These are phyloP conservation scores for Hesperophylax magnus DNA, from an alignment of 1,140 invertebrate genomes.

Conservation along the genomic window DNA sequence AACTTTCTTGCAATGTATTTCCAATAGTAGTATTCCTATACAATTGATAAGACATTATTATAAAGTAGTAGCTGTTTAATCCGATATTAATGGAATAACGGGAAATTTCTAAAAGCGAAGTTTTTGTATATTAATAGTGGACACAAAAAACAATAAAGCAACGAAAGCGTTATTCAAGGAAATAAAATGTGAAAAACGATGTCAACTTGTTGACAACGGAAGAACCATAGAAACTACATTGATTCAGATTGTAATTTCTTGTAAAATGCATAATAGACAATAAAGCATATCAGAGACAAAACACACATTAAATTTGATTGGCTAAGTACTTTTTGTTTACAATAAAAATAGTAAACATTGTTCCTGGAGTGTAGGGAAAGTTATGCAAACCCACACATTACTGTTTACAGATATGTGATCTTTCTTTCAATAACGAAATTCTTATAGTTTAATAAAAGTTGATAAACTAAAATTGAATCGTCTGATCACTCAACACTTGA, in stretches of 20 bases:
- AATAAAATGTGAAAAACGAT: not conserved
- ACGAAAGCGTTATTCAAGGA: not conserved
- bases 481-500: too few relatives aligned
- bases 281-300: not conserved
- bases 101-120: not conserved
- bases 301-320: not conserved
- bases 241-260: not conserved
- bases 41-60: conserved; percentile 91
- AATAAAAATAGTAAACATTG: too few relatives aligned
- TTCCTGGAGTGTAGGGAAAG: too few relatives aligned
- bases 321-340: too few relatives aligned
- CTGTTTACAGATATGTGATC: too few relatives aligned
- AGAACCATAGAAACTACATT: not conserved
- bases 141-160: not conserved
- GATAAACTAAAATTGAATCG: too few relatives aligned
- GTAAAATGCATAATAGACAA: not conserved
- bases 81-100: not conserved
- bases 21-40: conserved; percentile 98
- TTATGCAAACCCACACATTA: too few relatives aligned
- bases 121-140: not conserved
- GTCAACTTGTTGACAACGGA: conserved; percentile 2
- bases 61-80: too few relatives aligned
- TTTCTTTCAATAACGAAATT: too few relatives aligned
- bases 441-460: too few relatives aligned
- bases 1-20: conserved; percentile 95